Evolutionary conservation across 2,113 vertebrate species (phyloP).

Genomic region (Rutilus rutilus): DNA sequence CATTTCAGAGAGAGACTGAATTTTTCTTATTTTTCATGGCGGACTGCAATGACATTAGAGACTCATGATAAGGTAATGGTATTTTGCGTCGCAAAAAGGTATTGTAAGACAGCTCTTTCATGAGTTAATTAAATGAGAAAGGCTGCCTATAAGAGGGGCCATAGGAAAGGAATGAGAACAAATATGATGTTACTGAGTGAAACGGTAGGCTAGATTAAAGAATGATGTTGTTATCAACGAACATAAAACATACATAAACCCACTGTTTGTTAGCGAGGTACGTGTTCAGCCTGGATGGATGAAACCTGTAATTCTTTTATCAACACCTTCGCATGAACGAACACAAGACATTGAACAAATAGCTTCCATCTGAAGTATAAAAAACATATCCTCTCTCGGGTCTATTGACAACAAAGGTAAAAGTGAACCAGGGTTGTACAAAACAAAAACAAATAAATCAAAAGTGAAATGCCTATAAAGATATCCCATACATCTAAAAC

Average conservation of each 20-base stretch:
- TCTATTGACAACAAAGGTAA: background rate
- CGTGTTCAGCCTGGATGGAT: background rate
- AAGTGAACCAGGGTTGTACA: background rate
- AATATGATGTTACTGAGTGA: background rate
- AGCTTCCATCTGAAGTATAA: background rate
- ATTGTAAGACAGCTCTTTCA: constrained; percentile 11
- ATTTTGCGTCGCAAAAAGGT: constrained; percentile 16
- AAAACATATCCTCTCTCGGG: background rate
- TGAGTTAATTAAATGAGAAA: constrained; percentile 3
- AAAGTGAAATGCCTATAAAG: background rate
- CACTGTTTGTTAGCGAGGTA: background rate
- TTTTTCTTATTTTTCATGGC: background rate
- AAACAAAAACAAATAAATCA: background rate
- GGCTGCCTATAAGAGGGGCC: background rate
- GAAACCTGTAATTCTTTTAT: constrained; percentile 25
- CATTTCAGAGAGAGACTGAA: constrained; percentile 32
- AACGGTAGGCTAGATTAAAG: background rate
- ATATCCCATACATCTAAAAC: background rate
- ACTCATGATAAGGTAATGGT: constrained; percentile 31
- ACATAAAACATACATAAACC: background rate
- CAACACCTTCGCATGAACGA: background rate
- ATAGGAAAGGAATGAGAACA: background rate
- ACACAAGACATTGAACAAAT: background rate
- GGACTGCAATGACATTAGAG: constrained; percentile 18
- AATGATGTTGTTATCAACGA: background rate